Percentiles rank a stretch among this genome's conserved stretches.
Evolutionary conservation across 2,888 invertebrate species (phyloP).

Genomic region (Drosophila helvetica): DNA sequence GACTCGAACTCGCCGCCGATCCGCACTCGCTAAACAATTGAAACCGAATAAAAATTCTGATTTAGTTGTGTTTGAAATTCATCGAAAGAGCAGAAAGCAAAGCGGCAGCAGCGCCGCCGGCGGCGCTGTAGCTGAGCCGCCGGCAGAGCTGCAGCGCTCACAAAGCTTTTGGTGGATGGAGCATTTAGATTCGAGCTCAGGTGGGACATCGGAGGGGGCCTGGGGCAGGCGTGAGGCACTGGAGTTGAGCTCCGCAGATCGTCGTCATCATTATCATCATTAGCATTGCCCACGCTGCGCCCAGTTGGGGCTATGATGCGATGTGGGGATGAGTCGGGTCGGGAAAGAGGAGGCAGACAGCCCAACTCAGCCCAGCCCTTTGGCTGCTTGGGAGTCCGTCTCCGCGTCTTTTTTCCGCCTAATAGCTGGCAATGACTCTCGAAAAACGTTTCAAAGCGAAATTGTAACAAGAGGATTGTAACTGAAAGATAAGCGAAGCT

Average conservation of each 20-base stretch:
- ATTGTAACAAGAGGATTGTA: slow-evolving; percentile 39
- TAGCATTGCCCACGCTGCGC: slow-evolving; percentile 63
- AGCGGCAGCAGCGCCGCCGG: slow-evolving; percentile 46
- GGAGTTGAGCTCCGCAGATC: slow-evolving; percentile 68
- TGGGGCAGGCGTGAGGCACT: slow-evolving; percentile 41
- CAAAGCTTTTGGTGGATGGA: slow-evolving; percentile 52
- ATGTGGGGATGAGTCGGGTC: too few relatives aligned
- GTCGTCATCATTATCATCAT: slow-evolving; percentile 67
- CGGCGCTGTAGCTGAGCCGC: slow-evolving; percentile 30
- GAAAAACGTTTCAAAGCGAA: slow-evolving; percentile 61
- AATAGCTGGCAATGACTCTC: slow-evolving; percentile 68
- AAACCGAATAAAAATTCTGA: slow-evolving; percentile 83
- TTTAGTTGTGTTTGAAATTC: slow-evolving; percentile 80
- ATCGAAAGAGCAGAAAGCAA: slow-evolving; percentile 72
- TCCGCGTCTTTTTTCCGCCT: slow-evolving; percentile 43
- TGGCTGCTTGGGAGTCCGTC: slow-evolving; percentile 42
- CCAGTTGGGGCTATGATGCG: slow-evolving; percentile 38
- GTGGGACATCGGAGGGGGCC: slow-evolving; percentile 37
- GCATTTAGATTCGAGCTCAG: slow-evolving; percentile 70
- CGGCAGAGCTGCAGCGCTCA: slow-evolving; percentile 37
- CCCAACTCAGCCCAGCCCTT: slow-evolving; percentile 14
- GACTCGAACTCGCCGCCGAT: slow-evolving; percentile 68
- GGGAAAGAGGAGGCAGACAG: too few relatives aligned
- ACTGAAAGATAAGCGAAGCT: neutral
- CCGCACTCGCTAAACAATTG: slow-evolving; percentile 83